A percentile compares a stretch with the other conserved stretches of the same genome.
phyloP scores from a whole-genome alignment of 2,888 invertebrate genomes.

The Pseudoips prasinana region DNA sequence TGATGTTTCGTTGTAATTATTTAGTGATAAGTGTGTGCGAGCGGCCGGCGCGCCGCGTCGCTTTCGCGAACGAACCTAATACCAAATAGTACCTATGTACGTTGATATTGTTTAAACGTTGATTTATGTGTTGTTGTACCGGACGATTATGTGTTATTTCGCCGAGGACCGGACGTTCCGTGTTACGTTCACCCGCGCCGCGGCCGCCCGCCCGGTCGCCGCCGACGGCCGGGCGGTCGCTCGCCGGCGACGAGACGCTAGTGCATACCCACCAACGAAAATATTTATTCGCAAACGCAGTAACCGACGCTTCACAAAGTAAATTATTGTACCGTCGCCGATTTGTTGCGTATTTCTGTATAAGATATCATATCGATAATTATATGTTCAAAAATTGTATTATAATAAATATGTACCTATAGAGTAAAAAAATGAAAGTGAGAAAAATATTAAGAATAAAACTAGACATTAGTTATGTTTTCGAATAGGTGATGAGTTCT shows the following conservation, averaged over 20 bases:
- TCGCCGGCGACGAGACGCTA: constrained; percentile 21
- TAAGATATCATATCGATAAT: constrained; percentile 80
- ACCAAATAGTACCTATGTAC: constrained; percentile 76
- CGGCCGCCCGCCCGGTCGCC: constrained; percentile 13
- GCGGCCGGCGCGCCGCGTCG: constrained; percentile 29
- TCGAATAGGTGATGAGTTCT: constrained; percentile 71
- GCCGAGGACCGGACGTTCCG: constrained; percentile 39
- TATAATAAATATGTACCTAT: constrained; percentile 79
- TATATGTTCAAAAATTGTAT: constrained; percentile 81
- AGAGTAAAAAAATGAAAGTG: constrained; percentile 79
- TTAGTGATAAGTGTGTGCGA: constrained; percentile 66
- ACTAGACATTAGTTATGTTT: constrained; percentile 78
- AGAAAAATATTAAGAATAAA: constrained; percentile 79
- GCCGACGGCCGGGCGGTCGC: constrained; percentile 17
- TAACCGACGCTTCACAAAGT: constrained; percentile 71
- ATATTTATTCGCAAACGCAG: constrained; percentile 75
- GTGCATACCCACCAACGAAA: constrained; percentile 63
- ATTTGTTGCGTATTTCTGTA: constrained; percentile 78
- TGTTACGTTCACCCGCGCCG: constrained; percentile 27
- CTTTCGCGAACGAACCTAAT: constrained; percentile 52
- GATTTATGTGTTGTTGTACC: constrained; percentile 68
- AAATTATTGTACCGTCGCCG: constrained; percentile 73
- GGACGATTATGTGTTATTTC: constrained; percentile 51
- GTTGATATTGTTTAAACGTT: constrained; percentile 73
- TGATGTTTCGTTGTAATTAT: constrained; percentile 72